Conservation (phyloP, 2,888 invertebrate genomes). For the Hemaris fuciformis region DNA sequence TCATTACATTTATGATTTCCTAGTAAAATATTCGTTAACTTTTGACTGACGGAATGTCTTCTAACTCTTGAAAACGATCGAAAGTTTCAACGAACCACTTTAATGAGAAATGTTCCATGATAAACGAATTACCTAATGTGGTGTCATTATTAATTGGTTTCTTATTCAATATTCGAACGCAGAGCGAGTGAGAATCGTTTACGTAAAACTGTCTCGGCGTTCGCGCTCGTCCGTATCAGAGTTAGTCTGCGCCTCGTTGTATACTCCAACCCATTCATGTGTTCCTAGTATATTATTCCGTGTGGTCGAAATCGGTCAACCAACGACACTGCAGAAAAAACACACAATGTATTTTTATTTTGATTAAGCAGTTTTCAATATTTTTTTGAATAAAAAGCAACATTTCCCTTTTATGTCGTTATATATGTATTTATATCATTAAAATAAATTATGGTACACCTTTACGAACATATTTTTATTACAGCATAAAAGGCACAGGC, state of each 20-base stretch:
- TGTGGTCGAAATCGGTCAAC: neutral
- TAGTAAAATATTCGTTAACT: constrained; percentile 52
- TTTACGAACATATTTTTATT: constrained; percentile 4
- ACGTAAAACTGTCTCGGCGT: neutral
- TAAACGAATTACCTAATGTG: neutral
- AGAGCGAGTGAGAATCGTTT: neutral
- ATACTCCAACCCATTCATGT: constrained; percentile 1
- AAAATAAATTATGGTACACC: neutral
- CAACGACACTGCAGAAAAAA: no score
- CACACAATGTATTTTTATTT: no score
- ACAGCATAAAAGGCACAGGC: constrained; percentile 22
- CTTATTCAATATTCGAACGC: neutral
- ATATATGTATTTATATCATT: no score
- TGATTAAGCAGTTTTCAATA: no score
- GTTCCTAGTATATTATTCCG: constrained; percentile 15
- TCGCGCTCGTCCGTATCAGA: no score
- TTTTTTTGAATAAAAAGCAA: no score
- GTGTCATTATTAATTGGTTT: neutral
- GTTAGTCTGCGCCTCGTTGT: neutral
- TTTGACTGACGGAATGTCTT: constrained; percentile 43
- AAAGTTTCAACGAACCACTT: neutral
- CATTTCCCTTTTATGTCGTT: no score
- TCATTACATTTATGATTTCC: constrained; percentile 35
- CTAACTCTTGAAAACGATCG: neutral
- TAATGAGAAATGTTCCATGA: constrained; percentile 6